Base-by-base conservation (phyloP, 2,888 invertebrate genomes). In the Tigriopus californicus region DNA sequence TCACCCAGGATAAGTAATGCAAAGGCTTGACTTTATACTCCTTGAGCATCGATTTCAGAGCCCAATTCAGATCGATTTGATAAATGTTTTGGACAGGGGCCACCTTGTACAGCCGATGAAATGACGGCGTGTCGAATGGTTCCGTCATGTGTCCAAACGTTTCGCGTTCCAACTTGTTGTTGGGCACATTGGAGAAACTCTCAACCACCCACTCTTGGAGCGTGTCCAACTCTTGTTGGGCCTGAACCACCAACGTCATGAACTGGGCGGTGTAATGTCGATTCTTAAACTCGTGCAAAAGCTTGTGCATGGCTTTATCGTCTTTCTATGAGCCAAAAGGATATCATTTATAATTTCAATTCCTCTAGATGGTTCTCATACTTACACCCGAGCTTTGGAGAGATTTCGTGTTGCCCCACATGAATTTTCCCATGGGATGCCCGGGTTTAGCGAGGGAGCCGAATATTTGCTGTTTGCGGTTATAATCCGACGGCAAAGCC, bases 231-330 rank as follows among this genome's bases (percentile, higher is more conserved):
- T 61, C 67, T 67, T 71, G 64, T 15, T 67, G 66, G n/a, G 70
- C 68, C 74, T 88, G 87, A 20, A 90, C 77, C 49, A 85, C 83
- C 2, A 91, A 71, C 10, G 83, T 88, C 89, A 92, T 91, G 64
- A 85, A 77, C 66, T 90, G 82, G 10, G 87, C 85, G 42, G 86
- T 84, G 68, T 92, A 92, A 69, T 88, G 83, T 22, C 80, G 73
- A 66, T 77, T 75, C 42, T 85, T 74, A 67, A 88, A 90, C 61
- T 82, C 78, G 65, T 85, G 82, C 6, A 88, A 76, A 1, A 78
- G 75, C 33, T 76, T 69, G 66, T 88, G 79, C 1, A 91, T 65
- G 63, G 70, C 66, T 33, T 51, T 51, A 25, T 49, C 49, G 20
- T 41, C 25, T 33, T 33, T 33, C 33, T 33, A 8, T 8, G 33